Evolutionary conservation across 2,797 vertebrate species (phyloP).

Genomic region (Ceryle rudis): DNA sequence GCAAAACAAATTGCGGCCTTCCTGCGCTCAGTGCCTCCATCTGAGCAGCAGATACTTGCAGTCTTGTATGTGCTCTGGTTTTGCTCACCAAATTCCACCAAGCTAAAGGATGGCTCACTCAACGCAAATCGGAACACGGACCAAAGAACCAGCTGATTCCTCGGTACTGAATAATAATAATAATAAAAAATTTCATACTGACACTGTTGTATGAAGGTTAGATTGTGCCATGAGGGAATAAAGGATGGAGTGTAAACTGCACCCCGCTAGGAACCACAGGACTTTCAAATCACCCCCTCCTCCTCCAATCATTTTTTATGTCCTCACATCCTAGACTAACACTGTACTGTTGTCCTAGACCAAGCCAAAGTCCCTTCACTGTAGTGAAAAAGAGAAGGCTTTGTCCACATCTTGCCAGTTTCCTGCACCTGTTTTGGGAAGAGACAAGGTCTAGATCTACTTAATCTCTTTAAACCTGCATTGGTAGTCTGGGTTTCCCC

Average conservation of each 20-base stretch:
- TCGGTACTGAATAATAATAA: not conserved
- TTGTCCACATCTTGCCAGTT: not conserved
- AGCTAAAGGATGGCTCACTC: not conserved
- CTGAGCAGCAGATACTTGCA: not conserved
- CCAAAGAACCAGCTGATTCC: not conserved
- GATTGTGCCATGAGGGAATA: not conserved
- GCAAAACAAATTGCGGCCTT: slow-evolving; percentile 64
- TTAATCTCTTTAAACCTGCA: not conserved
- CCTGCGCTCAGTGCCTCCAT: slow-evolving; percentile 44
- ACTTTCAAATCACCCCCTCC: not conserved
- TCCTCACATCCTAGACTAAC: not conserved
- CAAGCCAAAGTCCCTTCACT: not conserved
- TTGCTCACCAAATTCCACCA: slow-evolving; percentile 36
- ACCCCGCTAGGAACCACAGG: not conserved
- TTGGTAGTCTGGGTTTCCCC: not conserved
- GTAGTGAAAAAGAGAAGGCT: not conserved
- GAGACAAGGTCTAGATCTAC: not conserved
- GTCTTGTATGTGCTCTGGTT: not conserved
- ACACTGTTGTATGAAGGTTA: not conserved
- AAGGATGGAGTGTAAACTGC: not conserved
- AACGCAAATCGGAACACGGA: not conserved
- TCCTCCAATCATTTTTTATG: not conserved
- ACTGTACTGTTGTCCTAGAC: not conserved
- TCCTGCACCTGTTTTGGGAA: not conserved
- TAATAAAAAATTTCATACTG: not conserved